phyloP scores from a whole-genome alignment of 2,113 vertebrate species.

The Vanacampus margaritifer region DNA sequence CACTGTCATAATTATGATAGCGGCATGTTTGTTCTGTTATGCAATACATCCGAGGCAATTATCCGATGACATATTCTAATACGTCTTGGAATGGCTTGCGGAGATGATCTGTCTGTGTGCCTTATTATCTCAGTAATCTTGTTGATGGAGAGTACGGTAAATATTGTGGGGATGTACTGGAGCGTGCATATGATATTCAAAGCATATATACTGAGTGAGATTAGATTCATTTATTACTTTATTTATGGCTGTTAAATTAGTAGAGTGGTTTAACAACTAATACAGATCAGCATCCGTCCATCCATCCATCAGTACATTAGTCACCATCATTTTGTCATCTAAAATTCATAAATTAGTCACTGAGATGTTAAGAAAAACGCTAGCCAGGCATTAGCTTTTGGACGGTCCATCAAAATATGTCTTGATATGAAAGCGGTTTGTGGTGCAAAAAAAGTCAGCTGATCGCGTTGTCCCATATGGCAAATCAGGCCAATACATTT shows the following conservation, averaged over 20 bases:
- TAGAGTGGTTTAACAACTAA: not conserved
- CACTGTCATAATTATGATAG: not conserved
- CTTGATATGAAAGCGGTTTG: too few species aligned
- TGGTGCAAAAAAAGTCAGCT: too few species aligned
- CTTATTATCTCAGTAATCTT: slow-evolving; percentile 41
- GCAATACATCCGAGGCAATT: slow-evolving; percentile 3
- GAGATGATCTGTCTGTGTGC: slow-evolving; percentile 9
- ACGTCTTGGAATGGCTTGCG: not conserved
- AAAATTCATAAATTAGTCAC: not conserved
- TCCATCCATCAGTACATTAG: not conserved
- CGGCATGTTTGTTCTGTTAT: slow-evolving; percentile 2
- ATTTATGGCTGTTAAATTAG: not conserved
- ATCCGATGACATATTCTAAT: slow-evolving; percentile 16
- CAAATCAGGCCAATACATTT: too few species aligned
- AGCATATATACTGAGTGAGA: slow-evolving; percentile 23
- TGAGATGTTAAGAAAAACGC: not conserved
- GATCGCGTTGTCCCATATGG: too few species aligned
- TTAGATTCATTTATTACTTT: too few species aligned
- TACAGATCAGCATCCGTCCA: not conserved
- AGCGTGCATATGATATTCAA: slow-evolving; percentile 29
- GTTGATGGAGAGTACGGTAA: slow-evolving; percentile 25
- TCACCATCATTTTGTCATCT: not conserved
- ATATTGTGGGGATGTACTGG: slow-evolving; percentile 6
- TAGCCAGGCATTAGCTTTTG: too few species aligned
- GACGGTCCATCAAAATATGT: too few species aligned